A percentile compares a stretch with the other conserved stretches of the same genome.
phyloP scores from a whole-genome alignment of 2,113 vertebrate species.

The Hemicordylus capensis region DNA sequence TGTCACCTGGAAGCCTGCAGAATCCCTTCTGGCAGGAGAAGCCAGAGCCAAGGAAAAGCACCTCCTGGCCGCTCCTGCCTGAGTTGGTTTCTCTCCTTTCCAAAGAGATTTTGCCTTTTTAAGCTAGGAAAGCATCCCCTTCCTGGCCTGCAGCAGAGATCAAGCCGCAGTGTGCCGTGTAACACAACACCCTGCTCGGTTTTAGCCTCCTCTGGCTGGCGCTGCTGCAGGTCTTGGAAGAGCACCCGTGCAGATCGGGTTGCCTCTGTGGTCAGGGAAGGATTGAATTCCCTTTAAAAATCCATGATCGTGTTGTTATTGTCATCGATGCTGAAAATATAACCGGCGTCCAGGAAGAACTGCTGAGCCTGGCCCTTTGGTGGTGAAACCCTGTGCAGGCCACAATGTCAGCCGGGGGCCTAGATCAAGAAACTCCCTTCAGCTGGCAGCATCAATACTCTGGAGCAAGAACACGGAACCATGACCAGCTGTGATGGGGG shows the following conservation, averaged over 20 bases:
- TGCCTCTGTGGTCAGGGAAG: not conserved
- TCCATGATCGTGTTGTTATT: not conserved
- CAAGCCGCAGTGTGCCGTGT: not conserved
- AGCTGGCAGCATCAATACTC: too few relatives aligned
- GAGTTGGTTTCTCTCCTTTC: not conserved
- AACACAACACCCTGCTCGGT: not conserved
- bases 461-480: too few relatives aligned
- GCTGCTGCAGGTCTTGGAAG: not conserved
- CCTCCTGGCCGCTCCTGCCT: too few relatives aligned
- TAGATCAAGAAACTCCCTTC: not conserved
- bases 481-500: too few relatives aligned
- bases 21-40: not conserved
- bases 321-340: not conserved
- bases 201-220: not conserved
- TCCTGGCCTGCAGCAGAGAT: not conserved
- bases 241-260: not conserved
- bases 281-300: constrained; percentile 20
- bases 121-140: not conserved
- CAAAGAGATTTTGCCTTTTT: not conserved
- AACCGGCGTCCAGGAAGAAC: not conserved
- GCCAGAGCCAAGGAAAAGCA: not conserved
- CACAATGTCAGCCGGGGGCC: not conserved
- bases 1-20: not conserved
- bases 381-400: too few relatives aligned
- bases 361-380: not conserved